Base-by-base conservation (phyloP, 2,888 invertebrate species). In the Phortica magna region DNA sequence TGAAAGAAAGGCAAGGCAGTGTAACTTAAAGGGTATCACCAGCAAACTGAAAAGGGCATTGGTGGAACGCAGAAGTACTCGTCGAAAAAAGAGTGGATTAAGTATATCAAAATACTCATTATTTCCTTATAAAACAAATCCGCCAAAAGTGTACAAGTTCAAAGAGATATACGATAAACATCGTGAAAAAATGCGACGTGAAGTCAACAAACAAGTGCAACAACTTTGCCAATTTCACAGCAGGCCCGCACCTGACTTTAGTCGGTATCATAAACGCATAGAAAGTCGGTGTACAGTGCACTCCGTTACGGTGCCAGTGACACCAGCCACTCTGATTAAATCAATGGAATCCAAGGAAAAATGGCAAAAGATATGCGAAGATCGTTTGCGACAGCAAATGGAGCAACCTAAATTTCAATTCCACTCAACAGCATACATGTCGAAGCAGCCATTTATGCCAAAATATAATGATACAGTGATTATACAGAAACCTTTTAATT, bases 391-490 rank as follows among this genome's bases (percentile, higher is more conserved):
- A 6, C 17, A 67, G 1, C 43, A 42, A 17, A 31, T 74, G 22
- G 1, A 22, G 0, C 64, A 6, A 5, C 68, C 70, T 1, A 74
- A 73, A 5, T 22, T 79, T 6, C 1, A 7, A 0, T 22, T 70
- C 0, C 43, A 61, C 6, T 73, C 76, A 0, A 6, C 64, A 0
- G 71, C 79, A 0, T 39, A 72, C 1, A 72, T 85, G 79, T 48
- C 74, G 2, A 79, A 77, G 4, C 73, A 48, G 9, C 85, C 88
- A 0, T 85, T 88, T 53, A 61, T 74, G 22, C 85, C 87, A 0
- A 79, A 39, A 14, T 75, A 78, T 3, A n/a, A n/a, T 10, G 78
- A 80, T 5, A 78, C 79, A 7, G 43, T 74, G 0, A 75, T 83
- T 0, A 73, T 71, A 14, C 59, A 76, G 6, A 61, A 81, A 12